Base-by-base conservation (phyloP, 2,797 vertebrate species). In the Myioborus miniatus region DNA sequence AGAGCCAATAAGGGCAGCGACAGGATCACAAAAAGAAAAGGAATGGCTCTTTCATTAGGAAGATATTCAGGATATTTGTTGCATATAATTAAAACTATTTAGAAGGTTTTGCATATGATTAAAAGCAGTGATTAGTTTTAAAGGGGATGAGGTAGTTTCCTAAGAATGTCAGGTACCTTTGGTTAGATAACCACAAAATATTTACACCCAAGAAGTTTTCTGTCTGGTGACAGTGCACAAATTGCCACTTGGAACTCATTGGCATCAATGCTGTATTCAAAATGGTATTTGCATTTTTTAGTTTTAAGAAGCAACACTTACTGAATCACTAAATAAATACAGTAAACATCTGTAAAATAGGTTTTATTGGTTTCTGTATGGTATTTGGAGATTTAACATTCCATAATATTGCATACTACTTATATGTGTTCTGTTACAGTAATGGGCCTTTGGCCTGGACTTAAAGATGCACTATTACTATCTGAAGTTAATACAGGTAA, bases 321-420 rank as follows among this genome's bases (percentile, higher is more conserved):
- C 0, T 27, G 16, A 83, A 83, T 43, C 67, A 90, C 34, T 92
- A 83, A 94, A 90, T 78, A 94, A 93, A 91, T 64, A 92, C 95
- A 96, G 74, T 69, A 89, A 91, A 37, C 84, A 37, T 88, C 86
- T 97, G 67, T 96, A 96, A 97, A 98, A 98, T 97, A 97, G 47
- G 64, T 97, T 96, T 97, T 98, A 97, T 98, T 98, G 94, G 88
- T 98, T 96, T 96, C 96, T 87, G 79, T 75, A 96, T 85, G 96
- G 70, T 97, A 95, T 87, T 95, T 93, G 94, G 70, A 97, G 92
- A 92, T 91, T 70, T 95, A 97, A 97, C 94, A 97, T 97, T 98
- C 97, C 84, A 79, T 97, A 97, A 97, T 96, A 97, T 97, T 97
- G 96, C 97, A 98, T 98, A 98, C 97, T 97, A 93, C 74, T 97